Evolutionary conservation across 1,140 invertebrate genomes (phyloP).

Genomic region (Macrobrachium nipponense): DNA sequence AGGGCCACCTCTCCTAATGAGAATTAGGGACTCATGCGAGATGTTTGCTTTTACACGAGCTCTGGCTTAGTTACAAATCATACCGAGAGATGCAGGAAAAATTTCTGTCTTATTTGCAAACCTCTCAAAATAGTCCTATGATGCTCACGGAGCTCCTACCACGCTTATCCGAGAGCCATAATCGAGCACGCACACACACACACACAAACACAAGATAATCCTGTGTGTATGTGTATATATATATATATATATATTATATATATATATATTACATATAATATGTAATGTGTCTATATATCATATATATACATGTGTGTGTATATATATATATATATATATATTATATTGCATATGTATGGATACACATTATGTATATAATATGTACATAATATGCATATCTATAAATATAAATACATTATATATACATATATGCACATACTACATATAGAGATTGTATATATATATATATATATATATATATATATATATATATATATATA

Average conservation of each 20-base stretch:
- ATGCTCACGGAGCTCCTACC: too few species aligned
- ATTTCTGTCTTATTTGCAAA: too few species aligned
- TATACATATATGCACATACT: background rate
- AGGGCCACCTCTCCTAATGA: too few species aligned
- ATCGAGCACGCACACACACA: background rate
- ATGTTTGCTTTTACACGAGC: too few species aligned
- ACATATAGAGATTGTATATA: too few species aligned
- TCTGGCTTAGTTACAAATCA: too few species aligned
- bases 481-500: background rate
- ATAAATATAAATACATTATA: constrained; percentile 2
- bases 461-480: background rate
- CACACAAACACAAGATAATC: background rate
- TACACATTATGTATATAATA: background rate
- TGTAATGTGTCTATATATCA: too few species aligned
- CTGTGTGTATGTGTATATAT: background rate
- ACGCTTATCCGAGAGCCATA: too few species aligned
- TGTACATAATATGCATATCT: constrained; percentile 7
- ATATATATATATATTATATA: background rate
- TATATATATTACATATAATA: background rate
- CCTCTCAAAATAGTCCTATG: too few species aligned
- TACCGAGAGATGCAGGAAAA: too few species aligned
- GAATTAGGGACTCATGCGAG: too few species aligned
- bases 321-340: background rate
- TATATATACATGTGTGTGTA: background rate
- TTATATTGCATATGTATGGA: background rate